Base-by-base conservation (phyloP, 2,113 vertebrate species). In the Himantopus leucocephalus region DNA sequence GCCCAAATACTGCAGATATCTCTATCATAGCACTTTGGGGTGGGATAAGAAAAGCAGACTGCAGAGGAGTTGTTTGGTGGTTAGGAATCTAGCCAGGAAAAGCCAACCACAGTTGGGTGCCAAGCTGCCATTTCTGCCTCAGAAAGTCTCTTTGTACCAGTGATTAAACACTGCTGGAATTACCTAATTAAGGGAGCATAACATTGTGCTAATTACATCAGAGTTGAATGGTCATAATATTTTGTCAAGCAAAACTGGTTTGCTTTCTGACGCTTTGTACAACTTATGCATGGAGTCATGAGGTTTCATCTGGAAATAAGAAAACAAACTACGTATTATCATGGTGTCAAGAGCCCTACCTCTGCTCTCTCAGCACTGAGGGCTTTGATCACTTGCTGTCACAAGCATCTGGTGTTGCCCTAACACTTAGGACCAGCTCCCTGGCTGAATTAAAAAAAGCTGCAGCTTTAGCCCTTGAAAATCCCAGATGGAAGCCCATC, bases 81-180 rank as follows among this genome's bases (percentile, higher is more conserved):
- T 60, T 93, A 70, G 45, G 58, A 82, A 77, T 43, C 15, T 41
- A 63, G 77, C 59, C 74, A 91, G 80, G 50, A 87, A 96, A 94
- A 91, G 37, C 37, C 62, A 85, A 24, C 15, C 62, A 30, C 83
- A 27, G 70, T 53, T 92, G 94, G 27, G 77, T 78, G 74, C 84
- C 77, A 82, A 82, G 79, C 73, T 85, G 91, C 66, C 41, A 43
- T 88, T 95, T 91, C 92, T 96, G 87, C 67, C 62, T 83, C 41
- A 82, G 68, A 91, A 95, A 58, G 55, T 92, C 53, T 88, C 55
- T 60, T 90, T 88, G 67, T 82, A 43, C 58, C 58, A 76, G 72
- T 2, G 1, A 56, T 87, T 89, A 95, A 95, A 76, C 41, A 22
- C 70, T 91, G 59, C 77, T 90, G 93, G 80, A 79, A 53, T 43